A percentile compares a stretch with the other conserved stretches of the same genome.
phyloP scores from a whole-genome alignment of 2,888 invertebrate genomes.

The Drosophila falleni region DNA sequence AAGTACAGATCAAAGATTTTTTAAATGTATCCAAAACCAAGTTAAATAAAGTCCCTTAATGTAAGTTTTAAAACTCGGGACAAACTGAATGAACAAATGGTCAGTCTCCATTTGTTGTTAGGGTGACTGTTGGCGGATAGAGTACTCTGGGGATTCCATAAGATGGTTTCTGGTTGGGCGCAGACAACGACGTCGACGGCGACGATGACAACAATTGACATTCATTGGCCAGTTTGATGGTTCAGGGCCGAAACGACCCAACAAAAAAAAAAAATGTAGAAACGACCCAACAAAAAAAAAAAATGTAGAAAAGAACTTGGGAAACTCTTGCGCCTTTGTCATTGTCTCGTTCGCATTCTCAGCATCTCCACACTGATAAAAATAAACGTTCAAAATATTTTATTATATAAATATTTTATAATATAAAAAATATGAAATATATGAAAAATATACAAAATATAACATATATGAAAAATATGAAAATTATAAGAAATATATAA shows the following conservation, averaged over 20 bases:
- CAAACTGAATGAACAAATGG: background rate
- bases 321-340: constrained; percentile 41
- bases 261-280: background rate
- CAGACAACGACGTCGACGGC: constrained; percentile 38
- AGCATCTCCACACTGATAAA: background rate
- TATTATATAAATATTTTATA: too few relatives aligned
- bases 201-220: constrained; percentile 69
- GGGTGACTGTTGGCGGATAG: constrained; percentile 16
- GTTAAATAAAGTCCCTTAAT: background rate
- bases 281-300: constrained; percentile 1
- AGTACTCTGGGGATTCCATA: constrained; percentile 23
- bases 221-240: constrained; percentile 78
- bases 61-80: too few relatives aligned
- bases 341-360: constrained; percentile 22
- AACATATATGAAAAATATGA: too few relatives aligned
- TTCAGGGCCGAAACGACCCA: constrained; percentile 18
- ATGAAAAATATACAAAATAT: too few relatives aligned
- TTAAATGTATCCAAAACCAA: background rate
- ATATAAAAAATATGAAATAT: too few relatives aligned
- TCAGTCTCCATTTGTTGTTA: background rate
- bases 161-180: constrained; percentile 41
- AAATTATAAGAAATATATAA: too few relatives aligned
- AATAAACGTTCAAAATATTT: too few relatives aligned
- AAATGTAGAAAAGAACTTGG: background rate
- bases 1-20: background rate